Conservation (phyloP, 2,797 vertebrate genomes). For the Moxostoma hubbsi region DNA sequence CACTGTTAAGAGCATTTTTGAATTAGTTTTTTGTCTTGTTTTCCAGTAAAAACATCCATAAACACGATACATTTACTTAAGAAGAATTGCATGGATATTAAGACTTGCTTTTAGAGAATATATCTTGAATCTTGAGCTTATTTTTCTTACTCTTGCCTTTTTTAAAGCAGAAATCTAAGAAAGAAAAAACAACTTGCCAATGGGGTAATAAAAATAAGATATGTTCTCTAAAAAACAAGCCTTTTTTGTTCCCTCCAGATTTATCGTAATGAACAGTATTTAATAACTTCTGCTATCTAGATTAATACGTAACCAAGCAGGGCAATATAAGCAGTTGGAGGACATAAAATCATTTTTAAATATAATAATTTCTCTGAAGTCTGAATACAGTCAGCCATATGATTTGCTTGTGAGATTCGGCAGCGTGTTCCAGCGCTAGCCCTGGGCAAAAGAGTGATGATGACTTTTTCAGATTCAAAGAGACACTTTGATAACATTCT, state of each 20-base stretch:
- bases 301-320: not conserved
- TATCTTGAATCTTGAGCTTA: too few species aligned
- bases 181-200: too few species aligned
- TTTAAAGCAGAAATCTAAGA: too few species aligned
- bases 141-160: too few species aligned
- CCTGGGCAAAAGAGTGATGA: conserved; percentile 20
- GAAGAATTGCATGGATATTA: too few species aligned
- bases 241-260: not conserved
- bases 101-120: too few species aligned
- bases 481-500: conserved; percentile 47
- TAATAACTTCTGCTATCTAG: not conserved
- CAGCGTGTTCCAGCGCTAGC: not conserved
- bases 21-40: too few species aligned
- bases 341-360: conserved; percentile 6
- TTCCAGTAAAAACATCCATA: too few species aligned
- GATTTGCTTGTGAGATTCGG: conserved; percentile 35
- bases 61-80: too few species aligned
- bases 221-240: too few species aligned
- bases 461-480: conserved; percentile 22
- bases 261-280: not conserved
- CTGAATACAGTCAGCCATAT: conserved; percentile 20
- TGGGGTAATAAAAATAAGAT: too few species aligned
- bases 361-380: conserved; percentile 5
- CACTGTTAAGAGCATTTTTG: too few species aligned
- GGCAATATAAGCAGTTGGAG: not conserved